Base-by-base conservation (phyloP, 2,797 vertebrate species). In the Chelmon rostratus region DNA sequence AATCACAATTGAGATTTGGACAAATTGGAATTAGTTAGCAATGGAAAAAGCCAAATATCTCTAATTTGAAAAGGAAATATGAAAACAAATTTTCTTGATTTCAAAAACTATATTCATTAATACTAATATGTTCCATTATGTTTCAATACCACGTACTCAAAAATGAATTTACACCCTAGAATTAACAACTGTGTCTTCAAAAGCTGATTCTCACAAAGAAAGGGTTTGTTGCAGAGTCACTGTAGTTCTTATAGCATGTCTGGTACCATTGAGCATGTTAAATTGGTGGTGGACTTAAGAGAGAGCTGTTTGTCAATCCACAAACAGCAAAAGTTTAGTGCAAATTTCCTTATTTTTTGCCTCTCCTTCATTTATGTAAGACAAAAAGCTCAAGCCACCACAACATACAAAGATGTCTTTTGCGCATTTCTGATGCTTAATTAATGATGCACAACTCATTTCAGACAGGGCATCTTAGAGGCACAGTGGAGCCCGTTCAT, bases 401-500 rank as follows among this genome's bases (percentile, higher is more conserved):
- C 25, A 35, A n/a, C 13, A 19, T 42, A 62, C 42, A 28, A 57
- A 47, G 9, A 52, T 49, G 2, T 49, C 54, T 54, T 56, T n/a
- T 38, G 23, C 54, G 57, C 52, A 42, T 59, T 59, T 59, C 37
- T 49, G 40, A 56, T 44, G 25, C 23, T 50, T 56, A 33, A 50
- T 76, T 67, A 52, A 74, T 71, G 33, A 61, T 37, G 19, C 28
- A 68, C 40, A 37, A 44, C 6, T 33, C 57, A 58, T 57, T 47
- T 11, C 6, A n/a, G n/a, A n/a, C n/a, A 10, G 50, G 73, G 21
- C 15, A 28, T 35, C 33, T 67, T 13, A 31, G 21, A 71, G 15
- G 25, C 53, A 49, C 37, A 25, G 6, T 47, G 3, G 8, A 23
- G 38, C 46, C 19, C 40, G 21, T 57, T 37, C 0, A 2, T 64